phyloP scores from a whole-genome alignment of 2,888 invertebrate genomes.

The Cancer borealis region DNA sequence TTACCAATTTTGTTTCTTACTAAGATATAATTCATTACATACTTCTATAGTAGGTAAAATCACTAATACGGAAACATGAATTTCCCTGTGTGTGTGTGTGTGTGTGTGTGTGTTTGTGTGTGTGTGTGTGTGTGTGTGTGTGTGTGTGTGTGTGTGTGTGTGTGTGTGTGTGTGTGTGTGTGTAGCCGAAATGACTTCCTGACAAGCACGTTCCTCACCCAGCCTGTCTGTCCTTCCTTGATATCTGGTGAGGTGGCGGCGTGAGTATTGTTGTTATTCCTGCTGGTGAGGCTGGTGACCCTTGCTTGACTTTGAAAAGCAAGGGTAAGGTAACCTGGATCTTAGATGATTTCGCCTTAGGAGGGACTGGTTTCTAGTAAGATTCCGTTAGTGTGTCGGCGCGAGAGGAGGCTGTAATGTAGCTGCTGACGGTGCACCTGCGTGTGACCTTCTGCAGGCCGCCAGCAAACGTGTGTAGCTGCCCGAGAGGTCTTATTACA shows the following conservation, averaged over 20 bases:
- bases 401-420: background rate
- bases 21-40: too few species aligned
- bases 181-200: too few species aligned
- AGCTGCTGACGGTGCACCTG: background rate
- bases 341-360: background rate
- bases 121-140: too few species aligned
- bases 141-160: too few species aligned
- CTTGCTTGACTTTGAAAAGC: background rate
- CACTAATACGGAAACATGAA: too few species aligned
- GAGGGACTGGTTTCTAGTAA: slow-evolving; percentile 39
- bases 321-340: slow-evolving; percentile 28
- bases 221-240: background rate
- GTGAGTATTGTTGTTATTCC: background rate
- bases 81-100: too few species aligned
- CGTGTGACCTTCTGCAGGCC: background rate
- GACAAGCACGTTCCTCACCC: background rate
- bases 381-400: slow-evolving; percentile 4
- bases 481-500: background rate
- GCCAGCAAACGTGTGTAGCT: background rate
- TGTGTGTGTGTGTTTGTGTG: too few species aligned
- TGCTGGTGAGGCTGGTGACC: background rate
- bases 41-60: too few species aligned
- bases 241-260: background rate
- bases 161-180: too few species aligned
- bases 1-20: too few species aligned